These are phyloP conservation scores for Agonopterix arenella DNA, from an alignment of 2,888 invertebrate species.

Conservation along the genomic window DNA sequence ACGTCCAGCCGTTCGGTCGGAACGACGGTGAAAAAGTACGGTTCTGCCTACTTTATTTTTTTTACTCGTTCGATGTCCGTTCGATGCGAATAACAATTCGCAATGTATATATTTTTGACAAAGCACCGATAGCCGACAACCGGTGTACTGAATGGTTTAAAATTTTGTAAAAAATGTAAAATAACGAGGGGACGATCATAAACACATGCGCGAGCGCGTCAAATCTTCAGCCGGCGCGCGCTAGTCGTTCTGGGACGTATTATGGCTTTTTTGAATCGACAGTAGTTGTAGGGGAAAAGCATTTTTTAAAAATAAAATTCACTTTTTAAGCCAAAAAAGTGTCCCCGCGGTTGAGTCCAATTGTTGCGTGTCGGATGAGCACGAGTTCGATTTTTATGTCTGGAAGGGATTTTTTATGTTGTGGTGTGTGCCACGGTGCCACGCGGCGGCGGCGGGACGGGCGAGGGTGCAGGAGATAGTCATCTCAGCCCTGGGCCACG, in stretches of 20 bases:
- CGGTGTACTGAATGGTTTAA: constrained; percentile 60
- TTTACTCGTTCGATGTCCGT: constrained; percentile 56
- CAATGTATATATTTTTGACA: constrained; percentile 41
- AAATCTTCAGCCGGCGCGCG: constrained; percentile 75
- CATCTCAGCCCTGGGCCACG: constrained; percentile 16
- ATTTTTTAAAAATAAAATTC: constrained; percentile 71
- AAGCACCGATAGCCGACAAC: constrained; percentile 48
- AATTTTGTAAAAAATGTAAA: constrained; percentile 62
- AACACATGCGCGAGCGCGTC: constrained; percentile 76
- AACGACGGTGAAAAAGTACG: constrained; percentile 58
- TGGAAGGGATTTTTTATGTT: constrained; percentile 69
- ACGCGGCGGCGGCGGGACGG: constrained; percentile 15
- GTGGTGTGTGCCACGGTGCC: constrained; percentile 50
- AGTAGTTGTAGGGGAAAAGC: constrained; percentile 55
- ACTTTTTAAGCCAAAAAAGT: constrained; percentile 65
- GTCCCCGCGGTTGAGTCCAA: constrained; percentile 68
- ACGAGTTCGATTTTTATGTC: constrained; percentile 69
- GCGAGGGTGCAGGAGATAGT: constrained; percentile 25
- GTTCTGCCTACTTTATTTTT: constrained; percentile 42
- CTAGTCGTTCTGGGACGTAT: constrained; percentile 52
- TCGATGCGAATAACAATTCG: constrained; percentile 59
- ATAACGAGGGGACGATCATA: constrained; percentile 72
- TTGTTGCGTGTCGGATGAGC: constrained; percentile 77
- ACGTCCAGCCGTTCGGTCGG: constrained; percentile 64
- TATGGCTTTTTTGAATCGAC: constrained; percentile 70